These are phyloP conservation scores for Aphrophora alni DNA, from an alignment of 2,888 invertebrate species.

Conservation along the genomic window DNA sequence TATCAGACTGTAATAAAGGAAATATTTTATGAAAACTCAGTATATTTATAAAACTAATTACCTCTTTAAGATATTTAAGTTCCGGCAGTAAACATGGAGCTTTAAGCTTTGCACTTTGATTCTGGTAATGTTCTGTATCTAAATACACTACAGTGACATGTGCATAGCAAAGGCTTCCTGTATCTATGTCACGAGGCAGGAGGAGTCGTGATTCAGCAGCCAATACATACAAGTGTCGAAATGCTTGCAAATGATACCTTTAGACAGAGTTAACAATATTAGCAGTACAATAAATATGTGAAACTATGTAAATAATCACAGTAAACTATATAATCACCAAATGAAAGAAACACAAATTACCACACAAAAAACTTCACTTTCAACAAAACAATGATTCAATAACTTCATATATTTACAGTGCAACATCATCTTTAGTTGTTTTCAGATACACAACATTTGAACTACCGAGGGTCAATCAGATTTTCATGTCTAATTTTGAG, in stretches of 20 bases:
- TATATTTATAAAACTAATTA: too few relatives aligned
- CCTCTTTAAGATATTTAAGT: constrained; percentile 73
- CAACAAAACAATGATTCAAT: too few relatives aligned
- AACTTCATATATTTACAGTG: too few relatives aligned
- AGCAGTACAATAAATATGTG: neutral
- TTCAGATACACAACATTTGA: too few relatives aligned
- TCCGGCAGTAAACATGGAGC: constrained; percentile 91
- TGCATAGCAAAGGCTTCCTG: constrained; percentile 81
- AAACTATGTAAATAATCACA: neutral
- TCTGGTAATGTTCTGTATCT: constrained; percentile 56
- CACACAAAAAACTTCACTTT: neutral
- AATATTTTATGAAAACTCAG: too few relatives aligned
- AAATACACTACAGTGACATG: constrained; percentile 69
- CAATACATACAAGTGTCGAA: constrained; percentile 93
- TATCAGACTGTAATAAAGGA: too few relatives aligned
- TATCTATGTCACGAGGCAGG: constrained; percentile 84
- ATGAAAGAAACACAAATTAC: too few relatives aligned
- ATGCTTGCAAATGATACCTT: constrained; percentile 96
- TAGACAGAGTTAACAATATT: too few relatives aligned
- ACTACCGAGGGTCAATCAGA: too few relatives aligned
- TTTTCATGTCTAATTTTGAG: too few relatives aligned
- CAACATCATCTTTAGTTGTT: too few relatives aligned
- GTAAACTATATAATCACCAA: constrained; percentile 13
- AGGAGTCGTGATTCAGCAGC: constrained; percentile 91
- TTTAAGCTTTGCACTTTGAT: constrained; percentile 65